phyloP scores from a whole-genome alignment of 2,113 vertebrate species.

The Cryptoleucopteryx plumbea region DNA sequence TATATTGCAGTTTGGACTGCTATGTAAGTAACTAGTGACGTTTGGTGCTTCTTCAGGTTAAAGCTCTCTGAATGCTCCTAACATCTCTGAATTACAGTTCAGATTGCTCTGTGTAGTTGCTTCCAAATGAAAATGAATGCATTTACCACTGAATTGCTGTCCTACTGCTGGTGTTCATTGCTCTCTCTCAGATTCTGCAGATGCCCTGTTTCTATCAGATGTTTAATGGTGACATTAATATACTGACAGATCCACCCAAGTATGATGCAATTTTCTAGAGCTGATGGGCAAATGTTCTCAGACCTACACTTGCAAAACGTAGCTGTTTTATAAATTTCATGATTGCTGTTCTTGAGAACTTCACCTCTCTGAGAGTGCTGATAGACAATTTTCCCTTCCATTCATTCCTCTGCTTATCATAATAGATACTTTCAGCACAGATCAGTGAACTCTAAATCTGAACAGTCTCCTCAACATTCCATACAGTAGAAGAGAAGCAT shows the following conservation, averaged over 20 bases:
- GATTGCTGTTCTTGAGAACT: not conserved
- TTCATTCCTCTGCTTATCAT: not conserved
- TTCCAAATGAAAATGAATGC: not conserved
- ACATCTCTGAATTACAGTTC: not conserved
- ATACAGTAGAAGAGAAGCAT: not conserved
- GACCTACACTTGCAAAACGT: not conserved
- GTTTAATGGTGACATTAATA: not conserved
- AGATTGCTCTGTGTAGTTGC: not conserved
- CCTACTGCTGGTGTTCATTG: not conserved
- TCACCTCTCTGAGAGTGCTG: not conserved
- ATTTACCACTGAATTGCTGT: not conserved
- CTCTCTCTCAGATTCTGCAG: not conserved
- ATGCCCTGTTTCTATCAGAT: not conserved
- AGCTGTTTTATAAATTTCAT: not conserved
- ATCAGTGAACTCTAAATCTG: not conserved
- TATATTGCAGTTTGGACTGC: not conserved
- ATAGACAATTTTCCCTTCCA: slow-evolving; percentile 2
- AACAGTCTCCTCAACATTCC: not conserved
- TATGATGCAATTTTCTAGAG: not conserved
- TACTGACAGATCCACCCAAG: not conserved
- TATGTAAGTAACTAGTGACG: not conserved
- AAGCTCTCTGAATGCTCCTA: not conserved
- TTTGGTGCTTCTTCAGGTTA: slow-evolving; percentile 12
- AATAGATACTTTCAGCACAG: not conserved
- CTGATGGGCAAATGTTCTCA: not conserved